Evolutionary conservation across 2,888 invertebrate genomes (phyloP).

Genomic region (Gasteruption jaculator): DNA sequence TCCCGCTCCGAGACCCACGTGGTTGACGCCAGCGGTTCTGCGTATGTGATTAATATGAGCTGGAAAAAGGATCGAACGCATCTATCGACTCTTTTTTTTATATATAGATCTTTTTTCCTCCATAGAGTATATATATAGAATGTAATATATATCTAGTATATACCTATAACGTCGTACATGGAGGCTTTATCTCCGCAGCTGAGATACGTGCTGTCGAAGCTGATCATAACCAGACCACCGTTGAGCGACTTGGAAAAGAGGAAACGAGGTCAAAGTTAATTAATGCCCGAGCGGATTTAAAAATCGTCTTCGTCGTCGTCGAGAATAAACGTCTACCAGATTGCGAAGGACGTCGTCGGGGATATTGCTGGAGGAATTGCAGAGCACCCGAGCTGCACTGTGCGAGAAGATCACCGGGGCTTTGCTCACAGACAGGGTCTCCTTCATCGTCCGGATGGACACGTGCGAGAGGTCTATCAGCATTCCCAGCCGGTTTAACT

Average conservation of each 20-base stretch:
- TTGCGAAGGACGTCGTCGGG: constrained; percentile 57
- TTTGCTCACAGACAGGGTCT: constrained; percentile 57
- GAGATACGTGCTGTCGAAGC: constrained; percentile 61
- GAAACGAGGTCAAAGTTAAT: constrained; percentile 8
- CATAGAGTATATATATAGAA: no score
- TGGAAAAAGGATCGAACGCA: constrained; percentile 24
- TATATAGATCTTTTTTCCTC: no score
- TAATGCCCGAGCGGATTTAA: neutral
- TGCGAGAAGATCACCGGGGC: constrained; percentile 67
- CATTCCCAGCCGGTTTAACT: constrained; percentile 70
- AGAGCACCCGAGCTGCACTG: constrained; percentile 61
- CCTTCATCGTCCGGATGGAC: constrained; percentile 61
- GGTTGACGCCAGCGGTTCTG: constrained; percentile 62
- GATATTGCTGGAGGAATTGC: constrained; percentile 60
- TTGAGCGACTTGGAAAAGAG: constrained; percentile 55
- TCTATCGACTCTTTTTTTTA: no score
- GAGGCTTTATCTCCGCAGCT: constrained; percentile 58
- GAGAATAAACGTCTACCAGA: constrained; percentile 42
- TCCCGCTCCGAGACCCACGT: constrained; percentile 62
- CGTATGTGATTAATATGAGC: constrained; percentile 66
- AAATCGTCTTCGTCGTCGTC: neutral
- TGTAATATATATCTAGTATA: constrained; percentile 4
- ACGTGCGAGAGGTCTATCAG: constrained; percentile 65
- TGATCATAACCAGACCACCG: constrained; percentile 65
- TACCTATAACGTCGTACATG: constrained; percentile 61